Evolutionary conservation across 2,113 vertebrate genomes (phyloP).

Genomic region (Nycticryphes semicollaris): DNA sequence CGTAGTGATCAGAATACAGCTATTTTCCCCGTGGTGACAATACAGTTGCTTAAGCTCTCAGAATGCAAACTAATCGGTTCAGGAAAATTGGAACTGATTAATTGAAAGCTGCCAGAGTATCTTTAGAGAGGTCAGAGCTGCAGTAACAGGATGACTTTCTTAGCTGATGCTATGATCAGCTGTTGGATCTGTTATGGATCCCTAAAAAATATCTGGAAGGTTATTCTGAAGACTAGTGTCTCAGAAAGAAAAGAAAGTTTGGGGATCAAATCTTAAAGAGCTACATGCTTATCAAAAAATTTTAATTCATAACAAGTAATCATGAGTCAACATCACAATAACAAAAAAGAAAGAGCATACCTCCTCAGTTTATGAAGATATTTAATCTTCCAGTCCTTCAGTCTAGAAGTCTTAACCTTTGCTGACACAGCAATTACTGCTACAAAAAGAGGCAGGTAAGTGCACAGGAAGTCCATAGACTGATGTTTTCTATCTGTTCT

Average conservation of each 20-base stretch:
- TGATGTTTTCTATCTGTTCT: background rate
- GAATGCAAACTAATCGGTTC: background rate
- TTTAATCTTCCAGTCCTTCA: background rate
- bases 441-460: background rate
- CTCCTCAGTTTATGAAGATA: background rate
- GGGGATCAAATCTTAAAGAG: background rate
- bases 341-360: background rate
- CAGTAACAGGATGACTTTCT: background rate
- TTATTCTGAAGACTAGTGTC: background rate
- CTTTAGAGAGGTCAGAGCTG: background rate
- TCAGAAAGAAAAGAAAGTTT: background rate
- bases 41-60: background rate
- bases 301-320: background rate
- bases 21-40: background rate
- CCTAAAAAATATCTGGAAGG: background rate
- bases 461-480: background rate
- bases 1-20: background rate
- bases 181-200: background rate
- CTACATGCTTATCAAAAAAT: background rate
- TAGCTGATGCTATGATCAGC: background rate
- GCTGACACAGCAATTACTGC: background rate
- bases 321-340: background rate
- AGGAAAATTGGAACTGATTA: background rate
- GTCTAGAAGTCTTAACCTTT: background rate
- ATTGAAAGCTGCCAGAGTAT: background rate